A percentile compares a stretch with the other conserved stretches of the same genome.
phyloP scores from a whole-genome alignment of 2,797 vertebrate genomes.

The Odontamblyopus rebecca region DNA sequence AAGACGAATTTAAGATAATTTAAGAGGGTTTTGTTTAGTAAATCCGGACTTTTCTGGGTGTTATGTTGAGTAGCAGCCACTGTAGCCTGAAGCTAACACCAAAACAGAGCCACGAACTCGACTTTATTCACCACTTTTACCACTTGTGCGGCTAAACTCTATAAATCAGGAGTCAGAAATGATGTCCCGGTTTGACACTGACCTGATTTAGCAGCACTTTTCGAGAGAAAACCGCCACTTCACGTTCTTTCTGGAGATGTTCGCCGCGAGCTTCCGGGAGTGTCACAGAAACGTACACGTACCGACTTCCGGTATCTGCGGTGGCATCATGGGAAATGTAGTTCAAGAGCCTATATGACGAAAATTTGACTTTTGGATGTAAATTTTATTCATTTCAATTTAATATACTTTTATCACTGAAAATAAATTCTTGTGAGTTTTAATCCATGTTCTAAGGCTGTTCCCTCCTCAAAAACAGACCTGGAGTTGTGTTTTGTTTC shows the following conservation, averaged over 20 bases:
- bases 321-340: conserved; percentile 55
- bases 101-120: background rate
- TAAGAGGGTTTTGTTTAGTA: background rate
- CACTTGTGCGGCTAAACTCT: background rate
- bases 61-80: conserved; percentile 23
- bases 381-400: too few relatives aligned
- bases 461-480: too few relatives aligned
- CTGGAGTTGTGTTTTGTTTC: too few relatives aligned
- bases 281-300: conserved; percentile 66
- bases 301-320: conserved; percentile 44
- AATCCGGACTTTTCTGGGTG: conserved; percentile 11
- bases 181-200: background rate
- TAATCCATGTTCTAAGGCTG: too few relatives aligned
- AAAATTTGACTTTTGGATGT: too few relatives aligned
- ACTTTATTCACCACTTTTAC: background rate
- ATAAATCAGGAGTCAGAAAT: background rate
- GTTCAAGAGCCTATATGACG: background rate
- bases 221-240: conserved; percentile 28
- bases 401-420: background rate
- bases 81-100: conserved; percentile 53
- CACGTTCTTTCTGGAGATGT: conserved; percentile 26
- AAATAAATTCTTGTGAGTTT: background rate
- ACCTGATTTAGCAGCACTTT: conserved; percentile 45
- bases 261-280: conserved; percentile 52
- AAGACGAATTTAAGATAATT: background rate